Percentiles rank a stretch among this genome's conserved stretches.
Conservation (phyloP, 2,888 invertebrate species). For the Leptinotarsa peninsularis region DNA sequence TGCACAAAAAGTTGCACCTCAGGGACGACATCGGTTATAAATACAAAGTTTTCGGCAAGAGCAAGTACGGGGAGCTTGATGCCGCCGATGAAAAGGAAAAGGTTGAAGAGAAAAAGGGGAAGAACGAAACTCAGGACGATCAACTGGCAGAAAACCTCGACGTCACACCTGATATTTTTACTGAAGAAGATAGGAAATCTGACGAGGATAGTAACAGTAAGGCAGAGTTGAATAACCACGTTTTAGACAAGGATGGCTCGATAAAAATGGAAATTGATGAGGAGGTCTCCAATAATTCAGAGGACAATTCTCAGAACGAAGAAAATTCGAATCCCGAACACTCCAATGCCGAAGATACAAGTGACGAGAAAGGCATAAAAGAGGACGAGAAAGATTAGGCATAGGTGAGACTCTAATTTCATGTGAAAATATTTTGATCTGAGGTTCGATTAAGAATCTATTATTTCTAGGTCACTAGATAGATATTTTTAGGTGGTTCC, state of each 20-base stretch:
- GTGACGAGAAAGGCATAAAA: constrained; percentile 22
- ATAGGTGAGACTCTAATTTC: constrained; percentile 29
- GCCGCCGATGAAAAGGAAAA: constrained; percentile 23
- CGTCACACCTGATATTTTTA: constrained; percentile 42
- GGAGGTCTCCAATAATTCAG: constrained; percentile 39
- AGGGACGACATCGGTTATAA: constrained; percentile 60
- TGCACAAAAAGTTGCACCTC: constrained; percentile 61
- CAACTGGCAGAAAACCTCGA: constrained; percentile 37
- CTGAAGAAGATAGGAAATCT: constrained; percentile 33
- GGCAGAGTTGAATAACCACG: constrained; percentile 16
- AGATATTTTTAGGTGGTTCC: too few relatives aligned
- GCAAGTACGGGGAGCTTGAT: constrained; percentile 52
- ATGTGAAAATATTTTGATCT: constrained; percentile 16
- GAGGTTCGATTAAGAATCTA: neutral
- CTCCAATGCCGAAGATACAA: constrained; percentile 31
- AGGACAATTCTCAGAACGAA: constrained; percentile 38
- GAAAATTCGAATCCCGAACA: constrained; percentile 22
- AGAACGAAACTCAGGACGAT: constrained; percentile 19
- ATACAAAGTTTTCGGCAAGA: constrained; percentile 60
- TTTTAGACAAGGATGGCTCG: neutral
- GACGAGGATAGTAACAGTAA: constrained; percentile 31
- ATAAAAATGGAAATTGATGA: constrained; percentile 40
- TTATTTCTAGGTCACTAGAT: too few relatives aligned
- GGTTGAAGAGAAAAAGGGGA: constrained; percentile 24
- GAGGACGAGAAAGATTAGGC: constrained; percentile 16